Evolutionary conservation across 2,888 invertebrate genomes (phyloP), one percentile per base, ranked within the genome.

Genomic region (Troides aeacus): DNA sequence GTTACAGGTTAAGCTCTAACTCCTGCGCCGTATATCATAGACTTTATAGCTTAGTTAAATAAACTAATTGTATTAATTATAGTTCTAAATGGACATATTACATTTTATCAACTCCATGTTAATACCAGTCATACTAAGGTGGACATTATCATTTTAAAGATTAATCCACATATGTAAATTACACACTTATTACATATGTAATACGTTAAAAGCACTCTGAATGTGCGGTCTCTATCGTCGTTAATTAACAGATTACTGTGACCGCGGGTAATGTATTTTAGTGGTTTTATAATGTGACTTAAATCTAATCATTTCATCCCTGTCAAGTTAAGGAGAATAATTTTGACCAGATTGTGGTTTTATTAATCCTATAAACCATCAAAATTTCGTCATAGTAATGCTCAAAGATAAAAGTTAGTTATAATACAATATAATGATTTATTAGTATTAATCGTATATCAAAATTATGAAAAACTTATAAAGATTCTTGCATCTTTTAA

Each of bases 161-260:
- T 23, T 23, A 58, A 23, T 12, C 12, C 23, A 24, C 15, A n/a
- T 23, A 58, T 23, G 12, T 23, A 58, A 30, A 30, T 30, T 30
- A 30, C 30, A 30, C 3, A 5, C 10, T 58, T 58, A 57, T 8
- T 8, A 8, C 21, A 18, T 57, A 58, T 6, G 15, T 58, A 23
- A 58, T 23, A 23, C 1, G 23, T 58, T 58, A 58, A 58, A 58
- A 58, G 57, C 57, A 42, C 46, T 65, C 59, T 59, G 58, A 57
- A 59, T 65, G 58, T 65, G 65, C 56, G 61, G 61, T 62, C n/a
- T n/a, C 39, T 62, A 66, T 61, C 67, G 62, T 68, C 62, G 46
- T 68, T 68, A 68, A 68, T 68, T 62, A 62, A 24, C 62, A 58
- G 21, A 21, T 30, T 30, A 58, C 46, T 30, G 17, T 62, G 62